A percentile compares a stretch with the other conserved stretches of the same genome.
Conservation (phyloP, 2,113 vertebrate genomes). For the Pimephales promelas region DNA sequence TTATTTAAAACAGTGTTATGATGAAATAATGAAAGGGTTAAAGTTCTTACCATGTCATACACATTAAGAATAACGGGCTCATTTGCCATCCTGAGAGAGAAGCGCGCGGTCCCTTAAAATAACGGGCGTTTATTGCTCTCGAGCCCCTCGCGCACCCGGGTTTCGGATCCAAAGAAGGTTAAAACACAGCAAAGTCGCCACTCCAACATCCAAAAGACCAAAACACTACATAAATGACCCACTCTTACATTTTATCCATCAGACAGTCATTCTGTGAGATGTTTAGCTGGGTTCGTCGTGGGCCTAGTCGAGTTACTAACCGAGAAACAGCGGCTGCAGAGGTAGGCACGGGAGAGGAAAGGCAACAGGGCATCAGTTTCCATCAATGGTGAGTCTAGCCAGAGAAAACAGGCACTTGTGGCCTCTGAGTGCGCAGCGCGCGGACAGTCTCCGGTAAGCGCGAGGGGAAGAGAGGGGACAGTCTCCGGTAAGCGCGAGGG, state of each 20-base stretch:
- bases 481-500: constrained; percentile 2
- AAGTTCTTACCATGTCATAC: constrained; percentile 90
- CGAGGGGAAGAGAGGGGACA: not conserved
- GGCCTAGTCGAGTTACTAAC: not conserved
- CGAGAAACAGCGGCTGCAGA: constrained; percentile 17
- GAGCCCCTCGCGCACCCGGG: constrained; percentile 62
- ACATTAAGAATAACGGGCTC: constrained; percentile 94
- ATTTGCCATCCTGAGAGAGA: constrained; percentile 86
- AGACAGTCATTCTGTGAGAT: not conserved
- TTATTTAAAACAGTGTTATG: not conserved
- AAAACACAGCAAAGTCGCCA: constrained; percentile 27
- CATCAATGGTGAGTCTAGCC: not conserved
- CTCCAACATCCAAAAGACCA: not conserved
- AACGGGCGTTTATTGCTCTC: constrained; percentile 61
- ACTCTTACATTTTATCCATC: constrained; percentile 11
- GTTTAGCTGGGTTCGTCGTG: not conserved
- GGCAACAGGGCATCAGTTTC: constrained; percentile 44
- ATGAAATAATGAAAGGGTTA: not conserved
- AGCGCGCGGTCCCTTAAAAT: constrained; percentile 61
- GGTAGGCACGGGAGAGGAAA: constrained; percentile 36
- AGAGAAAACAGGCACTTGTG: constrained; percentile 41
- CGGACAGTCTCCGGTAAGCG: constrained; percentile 16
- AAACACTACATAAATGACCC: not conserved
- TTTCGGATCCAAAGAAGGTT: constrained; percentile 55
- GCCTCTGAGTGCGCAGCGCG: constrained; percentile 2